Base-by-base conservation (phyloP, 2,113 vertebrate genomes). In the Shinisaurus crocodilurus region DNA sequence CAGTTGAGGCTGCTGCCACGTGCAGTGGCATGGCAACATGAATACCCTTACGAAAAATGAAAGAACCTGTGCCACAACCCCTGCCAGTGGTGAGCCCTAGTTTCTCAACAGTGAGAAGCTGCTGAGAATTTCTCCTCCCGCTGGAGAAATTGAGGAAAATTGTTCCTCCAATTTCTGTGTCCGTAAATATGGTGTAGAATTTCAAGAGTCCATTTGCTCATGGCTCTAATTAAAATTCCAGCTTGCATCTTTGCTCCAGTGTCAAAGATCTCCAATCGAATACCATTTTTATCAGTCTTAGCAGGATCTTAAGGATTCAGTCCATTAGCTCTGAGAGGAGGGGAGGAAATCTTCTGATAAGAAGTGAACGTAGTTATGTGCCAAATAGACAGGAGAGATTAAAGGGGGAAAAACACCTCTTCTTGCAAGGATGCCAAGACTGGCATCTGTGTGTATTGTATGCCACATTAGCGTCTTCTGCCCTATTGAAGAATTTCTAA, bases 341-440 rank as follows among this genome's bases (percentile, higher is more conserved):
- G 6, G 91, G 82, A 23, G 48, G 23, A 57, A 32, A 72, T 15
- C 75, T 3, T 2, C 13, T 89, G 1, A 70, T 76, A 84, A 0
- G 77, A 91, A 89, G 76, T 16, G 79, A 94, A 91, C 77, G 0
- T 90, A 89, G 89, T 77, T 87, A 82, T 83, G 43, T n/a, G 84
- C 8, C 13, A 86, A 72, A 16, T 16, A 86, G 81, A 83, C 48
- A 87, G 18, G 20, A 92, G 54, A 90, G 92, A 92, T 60, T 80
- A 8, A 34, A 65, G 80, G 7, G 32, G 65, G 87, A 80, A 10
- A 60, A 93, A 69, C 0, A 91, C 43, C 88, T 83, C 34, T 32
- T 83, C 6, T 87, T 40, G 90, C 92, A 82, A 69, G 4, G 87
- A 86, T 32, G 40, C 1, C 85, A 93, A 69, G 54, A 67, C 86